Evolutionary conservation across 30 jellyfish, hydroid and myxozoan genomes (phyloP).

Genomic region (Phacellophora camtschatica): DNA sequence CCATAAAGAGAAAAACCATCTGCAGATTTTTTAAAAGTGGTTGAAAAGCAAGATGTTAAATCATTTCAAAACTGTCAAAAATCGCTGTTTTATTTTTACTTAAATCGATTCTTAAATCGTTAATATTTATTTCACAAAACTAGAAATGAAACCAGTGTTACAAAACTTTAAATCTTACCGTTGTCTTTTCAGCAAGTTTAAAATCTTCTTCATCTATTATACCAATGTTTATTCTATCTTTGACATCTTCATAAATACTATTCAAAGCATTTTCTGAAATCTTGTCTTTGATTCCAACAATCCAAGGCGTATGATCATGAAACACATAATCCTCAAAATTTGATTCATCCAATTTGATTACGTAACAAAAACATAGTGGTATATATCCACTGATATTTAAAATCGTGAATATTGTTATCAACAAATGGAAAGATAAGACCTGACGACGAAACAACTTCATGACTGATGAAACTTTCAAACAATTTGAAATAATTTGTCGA

Average conservation of each 20-base stretch:
- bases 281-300: conserved; percentile 24
- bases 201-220: conserved; percentile 22
- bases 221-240: conserved; percentile 54
- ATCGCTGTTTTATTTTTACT: too few species aligned
- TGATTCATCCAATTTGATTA: background rate
- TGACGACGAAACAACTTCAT: too few species aligned
- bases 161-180: background rate
- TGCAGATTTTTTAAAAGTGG: too few species aligned
- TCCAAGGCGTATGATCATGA: conserved; percentile 28
- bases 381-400: background rate
- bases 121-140: too few species aligned
- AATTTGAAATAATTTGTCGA: too few species aligned
- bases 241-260: conserved; percentile 17
- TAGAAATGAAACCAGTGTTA: background rate
- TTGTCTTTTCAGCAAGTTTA: background rate
- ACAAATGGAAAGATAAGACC: too few species aligned
- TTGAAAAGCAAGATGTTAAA: too few species aligned
- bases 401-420: too few species aligned
- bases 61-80: too few species aligned
- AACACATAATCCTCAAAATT: conserved; percentile 46
- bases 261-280: conserved; percentile 4
- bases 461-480: too few species aligned
- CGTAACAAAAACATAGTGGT: background rate
- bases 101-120: too few species aligned
- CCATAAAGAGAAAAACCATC: too few species aligned